These are phyloP conservation scores for Neosilurus mollespiculum DNA, from an alignment of 2,797 vertebrate genomes.

Conservation along the genomic window DNA sequence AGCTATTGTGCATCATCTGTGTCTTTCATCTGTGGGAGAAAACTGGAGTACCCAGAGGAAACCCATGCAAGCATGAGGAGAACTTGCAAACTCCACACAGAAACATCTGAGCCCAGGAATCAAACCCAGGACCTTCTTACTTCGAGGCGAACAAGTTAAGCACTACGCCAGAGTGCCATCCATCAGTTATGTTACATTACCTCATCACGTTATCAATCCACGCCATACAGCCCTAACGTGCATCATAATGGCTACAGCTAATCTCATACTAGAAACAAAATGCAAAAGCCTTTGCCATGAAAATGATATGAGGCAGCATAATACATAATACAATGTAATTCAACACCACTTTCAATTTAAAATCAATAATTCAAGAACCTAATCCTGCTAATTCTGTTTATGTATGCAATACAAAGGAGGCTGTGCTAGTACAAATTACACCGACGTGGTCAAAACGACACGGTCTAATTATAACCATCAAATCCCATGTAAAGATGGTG, in stretches of 20 bases:
- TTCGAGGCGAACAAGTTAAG: too few species aligned
- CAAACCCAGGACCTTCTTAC: too few species aligned
- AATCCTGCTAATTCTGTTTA: conserved; percentile 22
- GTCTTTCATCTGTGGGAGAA: too few species aligned
- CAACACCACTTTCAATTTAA: conserved; percentile 23
- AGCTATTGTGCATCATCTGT: too few species aligned
- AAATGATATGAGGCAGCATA: neutral
- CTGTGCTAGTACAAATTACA: conserved; percentile 14
- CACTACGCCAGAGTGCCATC: too few species aligned
- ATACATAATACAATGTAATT: conserved; percentile 28
- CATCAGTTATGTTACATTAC: too few species aligned
- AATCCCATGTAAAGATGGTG: neutral
- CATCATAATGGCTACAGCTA: neutral
- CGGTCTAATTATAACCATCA: conserved; percentile 6
- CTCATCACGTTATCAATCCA: neutral
- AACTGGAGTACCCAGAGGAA: too few species aligned
- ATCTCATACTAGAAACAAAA: neutral
- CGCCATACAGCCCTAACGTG: neutral
- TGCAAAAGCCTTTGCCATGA: neutral
- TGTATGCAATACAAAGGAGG: conserved; percentile 11
- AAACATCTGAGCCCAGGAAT: too few species aligned
- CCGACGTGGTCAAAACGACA: neutral
- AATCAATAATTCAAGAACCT: conserved; percentile 49
- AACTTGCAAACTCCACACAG: too few species aligned
- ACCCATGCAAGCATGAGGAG: too few species aligned